phyloP scores from a whole-genome alignment of 2,113 vertebrate species.

The Osmerus mordax region DNA sequence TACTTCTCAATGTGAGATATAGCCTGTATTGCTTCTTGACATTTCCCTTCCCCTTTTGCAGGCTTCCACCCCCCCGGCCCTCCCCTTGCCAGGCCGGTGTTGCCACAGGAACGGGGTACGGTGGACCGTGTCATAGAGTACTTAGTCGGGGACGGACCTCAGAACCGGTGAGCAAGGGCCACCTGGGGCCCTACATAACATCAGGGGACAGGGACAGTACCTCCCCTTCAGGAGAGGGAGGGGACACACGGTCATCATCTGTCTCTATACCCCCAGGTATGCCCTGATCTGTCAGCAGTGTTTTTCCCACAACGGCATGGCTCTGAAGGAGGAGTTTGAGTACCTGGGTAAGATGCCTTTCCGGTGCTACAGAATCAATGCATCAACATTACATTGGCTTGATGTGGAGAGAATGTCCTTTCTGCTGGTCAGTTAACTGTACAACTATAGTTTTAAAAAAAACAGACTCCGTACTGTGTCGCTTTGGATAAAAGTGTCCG shows the following conservation, averaged over 20 bases:
- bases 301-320: constrained; percentile 99
- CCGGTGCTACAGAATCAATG: too few species aligned
- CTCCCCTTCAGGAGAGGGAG: too few species aligned
- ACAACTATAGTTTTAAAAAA: neutral
- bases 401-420: too few species aligned
- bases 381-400: too few species aligned
- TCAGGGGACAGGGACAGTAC: too few species aligned
- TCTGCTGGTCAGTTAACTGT: too few species aligned
- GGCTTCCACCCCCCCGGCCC: constrained; percentile 94
- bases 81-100: constrained; percentile 87
- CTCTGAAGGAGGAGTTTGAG: constrained; percentile 96
- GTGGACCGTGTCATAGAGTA: constrained; percentile 93
- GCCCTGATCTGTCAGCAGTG: constrained; percentile 97
- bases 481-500: neutral
- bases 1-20: too few species aligned
- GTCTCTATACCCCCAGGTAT: constrained; percentile 72
- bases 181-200: neutral
- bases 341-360: constrained; percentile 83
- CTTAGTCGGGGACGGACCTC: constrained; percentile 94
- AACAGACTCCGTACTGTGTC: neutral
- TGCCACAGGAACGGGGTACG: constrained; percentile 87
- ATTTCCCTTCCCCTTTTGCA: constrained; percentile 32
- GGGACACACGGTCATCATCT: too few species aligned
- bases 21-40: too few species aligned
- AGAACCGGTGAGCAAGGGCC: constrained; percentile 84